Conservation (phyloP, 1,140 invertebrate genomes). For the Aplysia californica region DNA sequence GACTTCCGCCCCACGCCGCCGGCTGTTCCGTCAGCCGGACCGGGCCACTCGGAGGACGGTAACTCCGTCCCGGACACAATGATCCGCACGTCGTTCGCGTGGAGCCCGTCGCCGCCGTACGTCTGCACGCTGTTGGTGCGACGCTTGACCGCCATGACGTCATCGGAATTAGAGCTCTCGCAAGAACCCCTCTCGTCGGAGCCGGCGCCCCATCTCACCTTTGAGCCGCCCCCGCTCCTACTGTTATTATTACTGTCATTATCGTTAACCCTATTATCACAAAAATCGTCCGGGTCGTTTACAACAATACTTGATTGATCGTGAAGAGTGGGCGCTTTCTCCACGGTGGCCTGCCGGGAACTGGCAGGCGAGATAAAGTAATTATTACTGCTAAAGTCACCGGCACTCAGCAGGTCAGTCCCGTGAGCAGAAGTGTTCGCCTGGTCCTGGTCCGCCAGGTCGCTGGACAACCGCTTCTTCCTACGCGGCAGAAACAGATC, state of each 20-base stretch:
- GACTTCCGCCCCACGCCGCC: not conserved
- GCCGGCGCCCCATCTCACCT: too few species aligned
- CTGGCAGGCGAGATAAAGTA: slow-evolving; percentile 29
- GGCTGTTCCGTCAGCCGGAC: not conserved
- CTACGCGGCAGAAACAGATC: not conserved
- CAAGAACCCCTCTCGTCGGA: too few species aligned
- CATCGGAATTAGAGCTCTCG: too few species aligned
- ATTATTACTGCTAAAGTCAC: not conserved
- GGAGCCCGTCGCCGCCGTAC: too few species aligned
- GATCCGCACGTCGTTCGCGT: slow-evolving; percentile 1
- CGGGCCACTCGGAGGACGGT: too few species aligned
- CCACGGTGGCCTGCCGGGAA: slow-evolving; percentile 29
- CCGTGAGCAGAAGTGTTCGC: not conserved
- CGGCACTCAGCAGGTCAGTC: not conserved
- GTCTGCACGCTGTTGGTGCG: too few species aligned
- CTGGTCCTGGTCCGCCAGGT: not conserved
- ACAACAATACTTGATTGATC: not conserved
- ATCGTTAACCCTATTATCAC: too few species aligned
- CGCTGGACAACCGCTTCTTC: not conserved
- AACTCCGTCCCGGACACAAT: slow-evolving; percentile 5
- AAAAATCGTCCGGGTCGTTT: not conserved
- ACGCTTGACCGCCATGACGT: too few species aligned
- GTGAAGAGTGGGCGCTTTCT: slow-evolving; percentile 20
- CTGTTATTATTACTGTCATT: not conserved
- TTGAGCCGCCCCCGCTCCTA: not conserved